Evolutionary conservation across 2,113 vertebrate genomes (phyloP).

Genomic region (Heloderma charlesbogerti): DNA sequence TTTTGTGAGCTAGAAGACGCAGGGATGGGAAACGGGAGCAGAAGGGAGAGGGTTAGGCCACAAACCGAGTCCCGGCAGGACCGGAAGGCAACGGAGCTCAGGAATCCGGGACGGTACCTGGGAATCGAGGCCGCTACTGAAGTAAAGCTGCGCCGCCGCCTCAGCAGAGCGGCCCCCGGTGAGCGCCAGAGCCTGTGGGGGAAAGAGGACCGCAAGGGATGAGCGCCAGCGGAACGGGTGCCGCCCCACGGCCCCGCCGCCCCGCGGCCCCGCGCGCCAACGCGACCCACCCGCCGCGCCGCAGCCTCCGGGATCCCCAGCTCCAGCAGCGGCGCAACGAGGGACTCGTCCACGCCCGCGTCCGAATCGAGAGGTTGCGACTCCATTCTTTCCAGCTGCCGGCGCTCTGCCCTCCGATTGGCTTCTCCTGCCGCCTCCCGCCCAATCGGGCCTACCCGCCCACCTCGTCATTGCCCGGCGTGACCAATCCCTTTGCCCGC

Average conservation of each 20-base stretch:
- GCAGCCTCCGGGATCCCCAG: constrained; percentile 1
- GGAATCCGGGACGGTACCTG: constrained; percentile 58
- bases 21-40: no score
- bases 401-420: neutral
- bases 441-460: neutral
- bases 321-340: neutral
- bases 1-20: neutral
- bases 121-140: constrained; percentile 83
- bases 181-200: constrained; percentile 80
- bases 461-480: neutral
- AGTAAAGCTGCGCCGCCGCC: constrained; percentile 87
- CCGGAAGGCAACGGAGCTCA: neutral
- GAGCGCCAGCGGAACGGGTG: neutral
- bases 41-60: neutral
- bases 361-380: neutral
- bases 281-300: neutral
- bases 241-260: neutral
- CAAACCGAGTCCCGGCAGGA: neutral
- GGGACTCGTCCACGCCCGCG: neutral
- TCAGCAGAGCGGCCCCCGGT: constrained; percentile 85
- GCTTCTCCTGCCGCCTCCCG: neutral
- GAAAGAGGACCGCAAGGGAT: neutral
- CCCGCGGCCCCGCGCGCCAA: neutral
- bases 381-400: constrained; percentile 5
- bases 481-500: neutral